Percentiles rank a stretch among this genome's conserved stretches.
Evolutionary conservation across 2,888 invertebrate species (phyloP).

Genomic region (Erpobdella octoculata): DNA sequence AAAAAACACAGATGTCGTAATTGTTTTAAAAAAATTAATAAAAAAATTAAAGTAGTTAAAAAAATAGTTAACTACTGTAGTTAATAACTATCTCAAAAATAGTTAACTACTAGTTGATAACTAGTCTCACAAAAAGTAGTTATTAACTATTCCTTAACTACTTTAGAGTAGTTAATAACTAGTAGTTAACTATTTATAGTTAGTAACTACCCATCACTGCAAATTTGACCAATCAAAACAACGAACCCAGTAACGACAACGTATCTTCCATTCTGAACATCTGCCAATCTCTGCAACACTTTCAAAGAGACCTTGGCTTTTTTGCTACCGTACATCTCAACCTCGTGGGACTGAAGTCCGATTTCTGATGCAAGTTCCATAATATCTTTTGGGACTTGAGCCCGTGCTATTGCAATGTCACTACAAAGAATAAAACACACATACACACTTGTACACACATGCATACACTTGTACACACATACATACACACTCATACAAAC

Average conservation of each 20-base stretch:
- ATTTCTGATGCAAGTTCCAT: constrained; percentile 71
- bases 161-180: too few relatives aligned
- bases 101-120: too few relatives aligned
- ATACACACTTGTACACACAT: background rate
- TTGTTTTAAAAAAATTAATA: too few relatives aligned
- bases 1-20: too few relatives aligned
- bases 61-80: too few relatives aligned
- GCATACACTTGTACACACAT: background rate
- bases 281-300: constrained; percentile 67
- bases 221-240: background rate
- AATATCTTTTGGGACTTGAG: constrained; percentile 79
- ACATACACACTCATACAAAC: too few relatives aligned
- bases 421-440: constrained; percentile 37
- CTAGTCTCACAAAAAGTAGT: too few relatives aligned
- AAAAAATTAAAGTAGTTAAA: too few relatives aligned
- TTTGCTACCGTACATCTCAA: constrained; percentile 80
- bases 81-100: too few relatives aligned
- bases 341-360: constrained; percentile 70
- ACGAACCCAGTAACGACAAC: constrained; percentile 85
- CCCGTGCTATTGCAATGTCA: constrained; percentile 81
- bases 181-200: too few relatives aligned
- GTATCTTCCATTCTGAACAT: constrained; percentile 73
- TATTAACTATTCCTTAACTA: too few relatives aligned
- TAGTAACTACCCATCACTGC: background rate
- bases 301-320: constrained; percentile 86